Conservation (phyloP, 2,113 vertebrate genomes). For the Etheostoma cragini region DNA sequence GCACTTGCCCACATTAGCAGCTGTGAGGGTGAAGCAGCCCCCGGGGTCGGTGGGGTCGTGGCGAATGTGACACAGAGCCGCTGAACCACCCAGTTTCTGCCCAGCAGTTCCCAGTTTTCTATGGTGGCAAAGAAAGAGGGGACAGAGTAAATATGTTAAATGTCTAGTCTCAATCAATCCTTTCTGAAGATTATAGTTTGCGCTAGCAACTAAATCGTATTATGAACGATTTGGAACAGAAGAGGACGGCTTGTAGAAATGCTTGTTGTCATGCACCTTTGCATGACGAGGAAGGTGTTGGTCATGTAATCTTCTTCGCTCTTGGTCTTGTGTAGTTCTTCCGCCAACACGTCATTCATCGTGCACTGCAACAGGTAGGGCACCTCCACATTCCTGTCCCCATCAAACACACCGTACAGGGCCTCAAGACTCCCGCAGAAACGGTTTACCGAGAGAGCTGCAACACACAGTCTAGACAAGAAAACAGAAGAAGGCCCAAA, state of each 20-base stretch:
- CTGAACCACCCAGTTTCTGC: constrained; percentile 96
- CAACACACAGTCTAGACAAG: constrained; percentile 91
- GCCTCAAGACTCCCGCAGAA: constrained; percentile 96
- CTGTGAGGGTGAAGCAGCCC: constrained; percentile 94
- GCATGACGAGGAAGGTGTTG: constrained; percentile 98
- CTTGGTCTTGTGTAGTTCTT: constrained; percentile 95
- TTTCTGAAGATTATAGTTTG: background rate
- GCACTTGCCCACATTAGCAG: constrained; percentile 98
- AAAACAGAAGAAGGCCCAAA: background rate
- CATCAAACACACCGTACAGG: constrained; percentile 96
- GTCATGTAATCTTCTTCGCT: constrained; percentile 97
- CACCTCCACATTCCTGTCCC: constrained; percentile 96
- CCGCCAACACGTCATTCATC: constrained; percentile 96
- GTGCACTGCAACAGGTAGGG: constrained; percentile 97
- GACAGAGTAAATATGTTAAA: background rate
- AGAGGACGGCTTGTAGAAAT: background rate
- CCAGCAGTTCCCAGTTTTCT: constrained; percentile 98
- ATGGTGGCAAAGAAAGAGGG: background rate
- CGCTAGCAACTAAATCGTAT: no score
- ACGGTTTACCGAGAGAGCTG: constrained; percentile 93
- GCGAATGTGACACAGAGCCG: constrained; percentile 96
- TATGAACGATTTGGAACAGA: background rate
- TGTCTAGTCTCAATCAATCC: background rate
- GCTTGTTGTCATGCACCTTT: constrained; percentile 83
- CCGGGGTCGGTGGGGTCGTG: constrained; percentile 94